Percentiles rank a stretch among this genome's conserved stretches.
Conservation (phyloP, 2,888 invertebrate genomes). For the Troides oblongomaculatus region DNA sequence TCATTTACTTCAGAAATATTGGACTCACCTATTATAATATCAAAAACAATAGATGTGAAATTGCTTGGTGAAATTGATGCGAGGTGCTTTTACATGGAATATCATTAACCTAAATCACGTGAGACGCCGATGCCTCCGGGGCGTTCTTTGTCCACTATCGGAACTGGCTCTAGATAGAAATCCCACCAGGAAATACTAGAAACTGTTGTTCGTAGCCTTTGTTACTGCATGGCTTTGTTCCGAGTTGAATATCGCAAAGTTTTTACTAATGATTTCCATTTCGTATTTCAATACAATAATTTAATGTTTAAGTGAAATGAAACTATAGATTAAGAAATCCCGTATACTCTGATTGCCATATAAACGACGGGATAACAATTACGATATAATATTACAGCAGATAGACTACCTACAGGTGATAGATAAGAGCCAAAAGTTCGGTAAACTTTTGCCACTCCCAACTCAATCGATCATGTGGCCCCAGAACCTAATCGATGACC, state of each 20-base stretch:
- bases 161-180: conserved; percentile 24
- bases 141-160: conserved; percentile 17
- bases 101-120: conserved; percentile 19
- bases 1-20: neutral
- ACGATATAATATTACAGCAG: no score
- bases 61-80: no score
- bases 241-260: neutral
- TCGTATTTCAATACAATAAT: neutral
- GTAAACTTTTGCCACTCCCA: no score
- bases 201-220: conserved; percentile 13
- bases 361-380: no score
- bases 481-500: no score
- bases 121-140: conserved; percentile 1
- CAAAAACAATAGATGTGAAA: neutral
- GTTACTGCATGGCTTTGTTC: conserved; percentile 19
- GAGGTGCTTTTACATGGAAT: neutral
- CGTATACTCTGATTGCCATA: no score
- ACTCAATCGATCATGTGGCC: no score
- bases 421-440: no score
- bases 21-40: neutral
- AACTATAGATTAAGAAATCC: no score
- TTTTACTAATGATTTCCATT: neutral
- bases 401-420: no score
- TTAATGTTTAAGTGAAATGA: neutral
- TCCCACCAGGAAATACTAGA: conserved; percentile 25